Conservation (phyloP, 2,888 invertebrate species). For the Odontomyia ornata region DNA sequence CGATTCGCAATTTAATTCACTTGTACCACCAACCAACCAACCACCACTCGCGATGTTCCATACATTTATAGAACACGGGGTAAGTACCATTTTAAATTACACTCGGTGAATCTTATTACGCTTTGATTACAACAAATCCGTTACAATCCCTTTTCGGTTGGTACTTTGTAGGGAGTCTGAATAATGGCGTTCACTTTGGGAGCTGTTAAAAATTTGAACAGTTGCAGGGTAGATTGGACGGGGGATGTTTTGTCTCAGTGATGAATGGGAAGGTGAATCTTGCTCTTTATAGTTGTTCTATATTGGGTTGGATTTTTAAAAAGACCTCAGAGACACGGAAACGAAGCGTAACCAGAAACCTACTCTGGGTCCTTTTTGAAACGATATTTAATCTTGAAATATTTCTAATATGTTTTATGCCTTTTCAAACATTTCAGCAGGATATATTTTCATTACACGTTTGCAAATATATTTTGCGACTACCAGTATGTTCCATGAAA, state of each 20-base stretch:
- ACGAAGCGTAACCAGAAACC: too few species aligned
- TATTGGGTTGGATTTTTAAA: not conserved
- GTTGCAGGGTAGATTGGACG: not conserved
- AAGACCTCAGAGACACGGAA: too few species aligned
- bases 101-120: constrained; percentile 22
- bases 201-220: not conserved
- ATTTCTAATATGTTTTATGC: too few species aligned
- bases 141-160: constrained; percentile 15
- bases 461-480: not conserved
- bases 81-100: constrained; percentile 20
- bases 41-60: too few species aligned
- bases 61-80: too few species aligned
- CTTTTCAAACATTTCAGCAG: not conserved
- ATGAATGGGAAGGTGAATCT: not conserved
- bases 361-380: too few species aligned
- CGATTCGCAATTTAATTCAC: too few species aligned
- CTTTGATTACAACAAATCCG: constrained; percentile 30
- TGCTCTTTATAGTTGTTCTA: not conserved
- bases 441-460: not conserved
- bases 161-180: constrained; percentile 3
- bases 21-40: too few species aligned
- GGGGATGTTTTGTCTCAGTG: not conserved
- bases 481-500: not conserved
- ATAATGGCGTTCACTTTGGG: not conserved
- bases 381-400: too few species aligned